Conservation (phyloP, 2,797 vertebrate species). For the Leptodactylus fallax region DNA sequence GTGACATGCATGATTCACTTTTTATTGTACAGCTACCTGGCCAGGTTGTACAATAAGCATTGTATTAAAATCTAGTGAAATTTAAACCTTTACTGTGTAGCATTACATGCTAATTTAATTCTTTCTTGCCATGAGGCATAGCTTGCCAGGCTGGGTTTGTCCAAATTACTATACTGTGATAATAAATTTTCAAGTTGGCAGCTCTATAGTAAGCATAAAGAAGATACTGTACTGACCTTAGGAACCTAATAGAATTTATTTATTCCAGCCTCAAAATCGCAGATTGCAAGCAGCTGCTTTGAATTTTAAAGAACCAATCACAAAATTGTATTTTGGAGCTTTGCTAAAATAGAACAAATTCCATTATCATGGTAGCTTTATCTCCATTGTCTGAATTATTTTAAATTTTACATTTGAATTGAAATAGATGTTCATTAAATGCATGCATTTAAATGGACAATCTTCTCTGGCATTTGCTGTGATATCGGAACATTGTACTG, state of each 20-base stretch:
- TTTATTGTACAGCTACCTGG: background rate
- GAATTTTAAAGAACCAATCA: constrained; percentile 44
- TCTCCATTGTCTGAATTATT: constrained; percentile 41
- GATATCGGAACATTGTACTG: constrained; percentile 40
- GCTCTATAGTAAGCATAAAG: background rate
- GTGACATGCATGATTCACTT: background rate
- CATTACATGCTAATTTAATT: constrained; percentile 12
- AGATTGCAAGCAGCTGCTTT: constrained; percentile 35
- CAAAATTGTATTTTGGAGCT: constrained; percentile 35
- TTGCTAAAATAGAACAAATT: constrained; percentile 49
- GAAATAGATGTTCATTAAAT: constrained; percentile 41
- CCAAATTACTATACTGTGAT: constrained; percentile 23
- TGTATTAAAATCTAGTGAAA: background rate
- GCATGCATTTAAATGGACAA: constrained; percentile 48
- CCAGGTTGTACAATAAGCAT: no score
- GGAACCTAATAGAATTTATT: constrained; percentile 37
- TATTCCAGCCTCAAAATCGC: background rate
- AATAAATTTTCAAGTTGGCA: constrained; percentile 14
- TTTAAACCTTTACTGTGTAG: background rate
- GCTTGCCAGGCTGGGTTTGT: background rate
- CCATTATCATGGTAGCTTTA: constrained; percentile 23
- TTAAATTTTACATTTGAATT: constrained; percentile 44
- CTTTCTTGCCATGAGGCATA: background rate
- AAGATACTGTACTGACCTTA: constrained; percentile 28
- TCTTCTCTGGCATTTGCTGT: constrained; percentile 39